A percentile compares a stretch with the other conserved stretches of the same genome.
phyloP scores from a whole-genome alignment of 2,797 vertebrate genomes.

The Tapirus indicus region DNA sequence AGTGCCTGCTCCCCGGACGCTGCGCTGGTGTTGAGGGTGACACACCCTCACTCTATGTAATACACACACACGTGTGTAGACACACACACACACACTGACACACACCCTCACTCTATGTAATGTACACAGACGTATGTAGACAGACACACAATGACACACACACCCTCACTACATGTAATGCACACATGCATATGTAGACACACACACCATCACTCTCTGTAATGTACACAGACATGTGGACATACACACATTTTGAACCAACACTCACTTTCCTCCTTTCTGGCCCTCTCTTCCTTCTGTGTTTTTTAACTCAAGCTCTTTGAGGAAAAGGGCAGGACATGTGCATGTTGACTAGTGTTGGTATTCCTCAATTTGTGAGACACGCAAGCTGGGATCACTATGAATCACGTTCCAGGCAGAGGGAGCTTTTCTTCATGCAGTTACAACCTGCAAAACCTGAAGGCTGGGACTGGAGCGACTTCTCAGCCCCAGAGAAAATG shows the following conservation, averaged over 20 bases:
- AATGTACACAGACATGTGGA: background rate
- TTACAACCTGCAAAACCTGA: constrained; percentile 18
- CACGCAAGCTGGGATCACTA: background rate
- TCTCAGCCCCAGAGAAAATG: background rate
- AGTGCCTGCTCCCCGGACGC: background rate
- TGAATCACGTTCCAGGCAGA: background rate
- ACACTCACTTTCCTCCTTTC: background rate
- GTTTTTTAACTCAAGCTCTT: background rate
- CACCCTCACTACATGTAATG: background rate
- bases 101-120: too few species aligned
- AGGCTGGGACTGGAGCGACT: constrained; percentile 21
- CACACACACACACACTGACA: too few species aligned
- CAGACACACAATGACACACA: background rate
- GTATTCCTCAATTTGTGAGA: background rate
- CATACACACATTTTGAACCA: background rate
- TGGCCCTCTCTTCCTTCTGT: background rate
- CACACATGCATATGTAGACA: too few species aligned
- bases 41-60: too few species aligned
- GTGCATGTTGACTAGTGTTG: background rate
- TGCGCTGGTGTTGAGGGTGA: background rate
- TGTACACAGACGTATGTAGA: too few species aligned
- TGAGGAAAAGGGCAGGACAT: background rate
- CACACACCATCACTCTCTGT: too few species aligned
- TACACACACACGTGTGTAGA: background rate
- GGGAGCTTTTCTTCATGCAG: constrained; percentile 41